Conservation (phyloP, 2,113 vertebrate species). For the Willisornis vidua region DNA sequence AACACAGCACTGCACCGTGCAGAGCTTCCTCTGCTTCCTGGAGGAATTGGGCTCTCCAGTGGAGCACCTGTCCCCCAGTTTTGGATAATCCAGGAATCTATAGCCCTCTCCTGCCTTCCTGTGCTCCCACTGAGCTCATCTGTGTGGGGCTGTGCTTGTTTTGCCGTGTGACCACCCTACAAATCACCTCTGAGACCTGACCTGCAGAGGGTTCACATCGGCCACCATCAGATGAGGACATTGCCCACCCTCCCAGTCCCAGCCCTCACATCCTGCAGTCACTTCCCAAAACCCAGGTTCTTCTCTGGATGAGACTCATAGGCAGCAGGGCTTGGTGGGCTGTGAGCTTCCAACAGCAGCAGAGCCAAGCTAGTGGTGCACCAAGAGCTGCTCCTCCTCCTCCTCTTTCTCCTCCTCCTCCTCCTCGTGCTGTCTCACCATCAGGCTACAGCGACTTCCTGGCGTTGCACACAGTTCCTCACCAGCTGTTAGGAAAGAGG, state of each 20-base stretch:
- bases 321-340: not conserved
- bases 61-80: accelerated
- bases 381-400: not conserved
- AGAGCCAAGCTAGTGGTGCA: not conserved
- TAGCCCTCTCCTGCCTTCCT: not conserved
- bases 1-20: accelerated
- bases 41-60: accelerated
- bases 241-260: not conserved
- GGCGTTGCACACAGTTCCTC: not conserved
- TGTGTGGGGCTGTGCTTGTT: not conserved
- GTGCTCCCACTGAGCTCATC: accelerated
- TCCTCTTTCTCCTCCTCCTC: not conserved
- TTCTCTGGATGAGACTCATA: not conserved
- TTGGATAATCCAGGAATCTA: not conserved
- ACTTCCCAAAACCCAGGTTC: not conserved
- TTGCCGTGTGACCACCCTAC: accelerated
- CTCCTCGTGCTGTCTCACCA: not conserved
- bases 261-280: accelerated
- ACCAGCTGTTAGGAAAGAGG: not conserved
- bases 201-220: accelerated
- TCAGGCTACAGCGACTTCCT: conserved; percentile 36
- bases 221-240: accelerated
- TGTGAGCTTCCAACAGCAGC: not conserved
- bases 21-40: not conserved
- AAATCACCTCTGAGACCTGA: not conserved